Percentiles rank a stretch among this genome's conserved stretches.
Evolutionary conservation across 2,888 invertebrate genomes (phyloP).

Genomic region (Ornithoptera alexandrae): DNA sequence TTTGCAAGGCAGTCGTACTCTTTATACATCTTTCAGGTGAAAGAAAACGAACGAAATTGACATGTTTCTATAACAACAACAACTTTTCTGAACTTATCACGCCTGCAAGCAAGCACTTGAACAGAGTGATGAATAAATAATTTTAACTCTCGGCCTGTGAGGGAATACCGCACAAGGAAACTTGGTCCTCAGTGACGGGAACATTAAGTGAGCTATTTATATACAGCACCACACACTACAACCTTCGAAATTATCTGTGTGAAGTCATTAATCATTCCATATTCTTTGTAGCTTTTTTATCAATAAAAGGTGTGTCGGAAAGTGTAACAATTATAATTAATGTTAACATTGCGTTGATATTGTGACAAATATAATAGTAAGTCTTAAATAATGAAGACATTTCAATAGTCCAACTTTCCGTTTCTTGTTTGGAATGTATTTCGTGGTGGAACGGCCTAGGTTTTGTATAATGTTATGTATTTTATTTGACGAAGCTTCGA

Average conservation of each 20-base stretch:
- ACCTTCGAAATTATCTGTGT: not conserved
- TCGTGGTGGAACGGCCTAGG: not conserved
- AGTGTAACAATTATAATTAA: not conserved
- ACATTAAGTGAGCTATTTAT: too few relatives aligned
- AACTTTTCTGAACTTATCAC: not conserved
- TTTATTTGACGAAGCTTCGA: too few relatives aligned
- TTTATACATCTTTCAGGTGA: too few relatives aligned
- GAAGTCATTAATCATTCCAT: conserved; percentile 1
- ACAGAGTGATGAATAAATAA: too few relatives aligned
- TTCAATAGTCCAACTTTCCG: not conserved
- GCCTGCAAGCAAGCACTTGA: too few relatives aligned
- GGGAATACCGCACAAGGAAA: too few relatives aligned
- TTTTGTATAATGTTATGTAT: not conserved
- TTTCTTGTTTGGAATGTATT: not conserved
- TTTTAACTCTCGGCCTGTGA: too few relatives aligned
- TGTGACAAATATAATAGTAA: not conserved
- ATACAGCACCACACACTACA: too few relatives aligned
- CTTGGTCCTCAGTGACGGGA: too few relatives aligned
- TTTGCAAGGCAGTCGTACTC: too few relatives aligned
- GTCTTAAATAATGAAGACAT: not conserved
- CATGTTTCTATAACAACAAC: too few relatives aligned
- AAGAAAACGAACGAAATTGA: too few relatives aligned
- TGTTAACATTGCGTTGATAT: not conserved
- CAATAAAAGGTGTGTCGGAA: not conserved
- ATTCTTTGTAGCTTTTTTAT: not conserved